phyloP scores from a whole-genome alignment of 2,113 vertebrate genomes.

The Xiphophorus couchianus region DNA sequence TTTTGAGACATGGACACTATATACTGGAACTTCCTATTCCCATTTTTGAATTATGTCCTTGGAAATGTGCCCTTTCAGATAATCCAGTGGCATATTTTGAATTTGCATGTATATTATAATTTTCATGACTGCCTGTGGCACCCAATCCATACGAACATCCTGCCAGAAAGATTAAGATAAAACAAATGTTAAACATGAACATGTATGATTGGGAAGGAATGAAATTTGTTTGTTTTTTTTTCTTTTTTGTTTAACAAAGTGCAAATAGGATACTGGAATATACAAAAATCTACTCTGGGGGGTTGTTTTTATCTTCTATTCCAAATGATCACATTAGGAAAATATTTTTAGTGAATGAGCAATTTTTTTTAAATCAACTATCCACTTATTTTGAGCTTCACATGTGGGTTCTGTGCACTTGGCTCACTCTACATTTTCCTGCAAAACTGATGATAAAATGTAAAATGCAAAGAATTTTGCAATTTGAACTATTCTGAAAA shows the following conservation, averaged over 20 bases:
- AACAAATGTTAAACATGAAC: slow-evolving; percentile 25
- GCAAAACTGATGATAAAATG: not conserved
- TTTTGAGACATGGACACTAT: not conserved
- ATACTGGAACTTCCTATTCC: slow-evolving; percentile 22
- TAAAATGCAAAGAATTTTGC: too few relatives aligned
- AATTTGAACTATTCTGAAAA: too few relatives aligned
- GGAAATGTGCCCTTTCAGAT: slow-evolving; percentile 44
- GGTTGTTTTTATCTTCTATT: not conserved
- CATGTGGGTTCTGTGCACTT: too few relatives aligned
- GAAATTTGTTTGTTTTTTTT: not conserved
- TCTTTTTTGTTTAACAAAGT: not conserved
- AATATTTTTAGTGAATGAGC: not conserved
- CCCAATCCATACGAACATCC: slow-evolving; percentile 48
- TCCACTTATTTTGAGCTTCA: not conserved
- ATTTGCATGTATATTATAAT: slow-evolving; percentile 63
- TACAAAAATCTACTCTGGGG: not conserved
- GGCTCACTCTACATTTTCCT: not conserved
- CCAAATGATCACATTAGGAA: not conserved
- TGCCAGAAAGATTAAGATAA: slow-evolving; percentile 59
- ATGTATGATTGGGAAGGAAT: slow-evolving; percentile 3
- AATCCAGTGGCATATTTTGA: slow-evolving; percentile 63
- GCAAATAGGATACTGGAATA: not conserved
- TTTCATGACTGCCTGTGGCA: slow-evolving; percentile 52
- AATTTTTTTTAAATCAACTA: not conserved
- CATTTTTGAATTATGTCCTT: slow-evolving; percentile 48